Base-by-base conservation (phyloP, 2,888 invertebrate species). In the Tenthredo scrophulariae region DNA sequence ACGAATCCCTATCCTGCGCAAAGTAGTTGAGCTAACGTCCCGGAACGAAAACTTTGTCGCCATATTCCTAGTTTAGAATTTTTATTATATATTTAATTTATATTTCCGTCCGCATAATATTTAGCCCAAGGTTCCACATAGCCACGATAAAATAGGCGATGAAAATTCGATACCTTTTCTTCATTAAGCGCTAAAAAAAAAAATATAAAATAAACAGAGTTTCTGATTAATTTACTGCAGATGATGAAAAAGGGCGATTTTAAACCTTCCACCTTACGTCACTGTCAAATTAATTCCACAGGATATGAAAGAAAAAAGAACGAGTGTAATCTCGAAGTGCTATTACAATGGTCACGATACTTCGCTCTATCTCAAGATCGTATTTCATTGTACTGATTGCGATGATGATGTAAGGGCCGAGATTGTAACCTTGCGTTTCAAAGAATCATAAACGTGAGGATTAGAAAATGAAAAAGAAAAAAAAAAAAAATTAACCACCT, bases 281-380 rank as follows among this genome's bases (percentile, higher is more conserved):
- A 75, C 75, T 46, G 75, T 75, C 75, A 26, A 75, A 75, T 75
- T 75, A 75, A 75, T 46, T 40, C 75, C 5, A 46, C 10, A 40
- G 10, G 7, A 40, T 22, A 72, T 37, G 40, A 18, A 33, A 18
- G 15, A 26, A 77, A 46, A 54, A 77, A 77, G 9, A 29, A 0
- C 50, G 26, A 29, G 54, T 77, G 18, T 77, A 77, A 77, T 77
- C 50, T 77, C 75, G 13, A 46, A 29, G 13, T 77, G 18, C 29
- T 29, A 15, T 77, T 77, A 67, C 33, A 74, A 74, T 22, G 77
- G 54, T 77, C 77, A 77, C 77, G 77, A 54, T 54, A 77, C n/a
- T 77, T 50, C 50, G 77, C 26, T 6, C 58, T 13, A 18, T 46
- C 13, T 18, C 75, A 26, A 74, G 40, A 74, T 74, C 72, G 33